phyloP scores from a whole-genome alignment of 2,113 vertebrate genomes.

The Ranitomeya imitator region DNA sequence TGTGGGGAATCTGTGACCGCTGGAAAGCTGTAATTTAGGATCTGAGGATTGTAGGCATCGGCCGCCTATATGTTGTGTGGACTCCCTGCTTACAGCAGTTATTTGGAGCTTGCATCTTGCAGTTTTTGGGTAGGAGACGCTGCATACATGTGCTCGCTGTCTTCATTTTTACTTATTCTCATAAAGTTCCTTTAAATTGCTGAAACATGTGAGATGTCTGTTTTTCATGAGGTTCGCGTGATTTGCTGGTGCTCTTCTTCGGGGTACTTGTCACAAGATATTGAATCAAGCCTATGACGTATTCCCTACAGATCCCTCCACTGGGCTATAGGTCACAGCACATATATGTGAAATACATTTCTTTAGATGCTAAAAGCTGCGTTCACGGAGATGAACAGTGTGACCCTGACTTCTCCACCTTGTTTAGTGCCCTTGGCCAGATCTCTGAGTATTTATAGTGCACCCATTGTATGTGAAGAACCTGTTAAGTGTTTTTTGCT shows the following conservation, averaged over 20 bases:
- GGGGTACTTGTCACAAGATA: constrained; percentile 5
- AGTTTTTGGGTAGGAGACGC: too few relatives aligned
- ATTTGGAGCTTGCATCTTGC: too few relatives aligned
- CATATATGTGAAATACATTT: constrained; percentile 10
- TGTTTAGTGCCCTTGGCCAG: not conserved
- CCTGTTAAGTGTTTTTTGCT: too few relatives aligned
- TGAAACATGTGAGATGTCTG: not conserved
- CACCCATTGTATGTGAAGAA: too few relatives aligned
- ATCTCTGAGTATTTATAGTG: not conserved
- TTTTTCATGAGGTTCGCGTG: not conserved
- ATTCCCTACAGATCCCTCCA: constrained; percentile 1
- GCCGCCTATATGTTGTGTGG: too few relatives aligned
- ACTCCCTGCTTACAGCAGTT: too few relatives aligned
- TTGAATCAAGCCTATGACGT: constrained; percentile 2
- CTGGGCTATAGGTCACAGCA: not conserved
- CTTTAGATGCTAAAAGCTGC: constrained; percentile 29
- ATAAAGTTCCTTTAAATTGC: not conserved
- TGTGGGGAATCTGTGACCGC: too few relatives aligned
- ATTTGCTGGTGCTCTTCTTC: not conserved
- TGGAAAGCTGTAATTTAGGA: too few relatives aligned
- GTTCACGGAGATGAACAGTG: not conserved
- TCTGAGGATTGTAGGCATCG: too few relatives aligned
- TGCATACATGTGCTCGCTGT: too few relatives aligned
- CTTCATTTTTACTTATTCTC: too few relatives aligned
- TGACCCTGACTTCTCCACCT: not conserved